phyloP scores from a whole-genome alignment of 1,140 invertebrate species.

The Caerostris extrusa region DNA sequence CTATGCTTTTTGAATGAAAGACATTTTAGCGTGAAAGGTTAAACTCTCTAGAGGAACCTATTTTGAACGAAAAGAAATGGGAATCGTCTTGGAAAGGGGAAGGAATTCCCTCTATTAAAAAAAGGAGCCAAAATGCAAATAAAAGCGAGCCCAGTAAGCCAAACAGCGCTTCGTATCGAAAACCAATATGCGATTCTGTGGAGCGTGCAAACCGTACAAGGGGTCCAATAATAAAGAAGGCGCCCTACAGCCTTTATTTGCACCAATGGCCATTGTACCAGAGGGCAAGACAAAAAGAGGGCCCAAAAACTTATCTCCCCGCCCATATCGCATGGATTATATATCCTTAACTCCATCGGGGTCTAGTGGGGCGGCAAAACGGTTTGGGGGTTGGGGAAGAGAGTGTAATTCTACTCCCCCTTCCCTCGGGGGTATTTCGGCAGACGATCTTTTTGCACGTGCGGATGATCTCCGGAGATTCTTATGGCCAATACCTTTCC shows the following conservation, averaged over 20 bases:
- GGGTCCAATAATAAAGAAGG: conserved; percentile 66
- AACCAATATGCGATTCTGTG: conserved; percentile 67
- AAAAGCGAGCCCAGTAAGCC: background rate
- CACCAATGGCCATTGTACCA: conserved; percentile 68
- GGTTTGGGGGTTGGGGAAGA: conserved; percentile 47
- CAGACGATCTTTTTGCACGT: conserved; percentile 57
- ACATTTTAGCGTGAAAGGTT: no score
- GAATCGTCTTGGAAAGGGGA: no score
- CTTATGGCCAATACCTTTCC: background rate
- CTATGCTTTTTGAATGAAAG: no score
- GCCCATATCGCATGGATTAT: conserved; percentile 72
- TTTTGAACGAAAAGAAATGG: no score
- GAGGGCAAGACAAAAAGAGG: conserved; percentile 29
- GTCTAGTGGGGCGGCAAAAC: conserved; percentile 67
- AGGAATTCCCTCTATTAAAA: background rate
- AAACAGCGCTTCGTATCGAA: conserved; percentile 49
- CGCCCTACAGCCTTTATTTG: conserved; percentile 65
- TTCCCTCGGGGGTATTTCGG: background rate
- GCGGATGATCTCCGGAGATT: conserved; percentile 31
- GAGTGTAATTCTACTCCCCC: conserved; percentile 15
- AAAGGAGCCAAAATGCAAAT: background rate
- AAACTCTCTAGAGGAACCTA: no score
- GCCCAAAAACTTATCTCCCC: background rate
- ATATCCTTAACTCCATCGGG: conserved; percentile 61
- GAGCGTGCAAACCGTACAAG: conserved; percentile 59